Conservation (phyloP, 23 tunicate genomes). For the Trididemnum nubilum region DNA sequence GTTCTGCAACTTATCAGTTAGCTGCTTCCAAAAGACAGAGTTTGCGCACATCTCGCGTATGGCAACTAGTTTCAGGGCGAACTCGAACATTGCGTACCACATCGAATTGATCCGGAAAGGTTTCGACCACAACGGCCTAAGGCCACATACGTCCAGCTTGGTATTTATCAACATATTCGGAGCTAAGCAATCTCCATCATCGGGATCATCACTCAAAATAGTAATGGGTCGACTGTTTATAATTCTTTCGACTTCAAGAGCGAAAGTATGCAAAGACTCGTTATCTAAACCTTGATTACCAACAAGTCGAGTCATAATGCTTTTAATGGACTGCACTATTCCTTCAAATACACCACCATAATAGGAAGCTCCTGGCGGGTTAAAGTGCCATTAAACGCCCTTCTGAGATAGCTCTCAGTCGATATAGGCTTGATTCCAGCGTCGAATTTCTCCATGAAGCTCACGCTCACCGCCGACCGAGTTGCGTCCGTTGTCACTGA, state of each 20-base stretch:
- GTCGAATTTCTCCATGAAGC: neutral
- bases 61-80: neutral
- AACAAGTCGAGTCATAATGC: neutral
- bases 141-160: too few relatives aligned
- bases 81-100: neutral
- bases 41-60: neutral
- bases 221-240: conserved; percentile 1
- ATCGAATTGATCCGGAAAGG: neutral
- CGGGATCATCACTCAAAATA: neutral
- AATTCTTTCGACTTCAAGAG: neutral
- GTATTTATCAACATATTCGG: neutral
- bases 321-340: conserved; percentile 21
- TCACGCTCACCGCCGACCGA: conserved; percentile 16
- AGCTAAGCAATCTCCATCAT: neutral
- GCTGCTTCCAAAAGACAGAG: neutral
- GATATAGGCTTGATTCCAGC: conserved; percentile 13
- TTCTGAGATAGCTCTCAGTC: neutral
- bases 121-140: neutral
- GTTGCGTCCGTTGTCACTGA: conserved; percentile 35
- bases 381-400: conserved; percentile 10
- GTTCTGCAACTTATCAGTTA: neutral
- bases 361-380: neutral
- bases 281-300: neutral
- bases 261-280: neutral
- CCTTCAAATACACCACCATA: conserved; percentile 22